phyloP scores from a whole-genome alignment of 1,140 invertebrate genomes.

The Hyposmocoma kahamanoa region DNA sequence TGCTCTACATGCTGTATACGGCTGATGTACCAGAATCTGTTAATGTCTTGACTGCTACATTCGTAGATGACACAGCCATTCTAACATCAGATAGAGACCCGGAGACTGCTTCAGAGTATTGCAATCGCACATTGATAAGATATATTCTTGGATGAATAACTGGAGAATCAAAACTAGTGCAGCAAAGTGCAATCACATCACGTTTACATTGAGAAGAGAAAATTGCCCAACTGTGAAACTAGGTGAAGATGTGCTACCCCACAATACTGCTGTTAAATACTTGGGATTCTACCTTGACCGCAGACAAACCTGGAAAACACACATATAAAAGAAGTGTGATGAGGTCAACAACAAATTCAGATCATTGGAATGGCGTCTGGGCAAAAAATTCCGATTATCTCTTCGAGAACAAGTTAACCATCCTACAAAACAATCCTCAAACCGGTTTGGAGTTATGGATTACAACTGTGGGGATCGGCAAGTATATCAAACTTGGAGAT shows the following conservation, averaged over 20 bases:
- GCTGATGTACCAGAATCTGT: not conserved
- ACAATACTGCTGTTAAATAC: not conserved
- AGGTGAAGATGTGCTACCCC: not conserved
- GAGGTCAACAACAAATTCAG: too few species aligned
- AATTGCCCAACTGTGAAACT: not conserved
- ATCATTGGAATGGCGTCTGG: too few species aligned
- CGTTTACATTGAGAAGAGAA: slow-evolving; percentile 1
- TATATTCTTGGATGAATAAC: not conserved
- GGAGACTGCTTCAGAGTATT: not conserved
- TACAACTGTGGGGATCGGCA: too few species aligned
- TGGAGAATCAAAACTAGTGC: slow-evolving; percentile 7
- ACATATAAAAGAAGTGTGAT: not conserved
- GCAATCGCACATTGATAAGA: not conserved
- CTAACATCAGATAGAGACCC: not conserved
- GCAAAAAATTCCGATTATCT: too few species aligned
- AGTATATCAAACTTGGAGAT: too few species aligned
- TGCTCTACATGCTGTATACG: slow-evolving; percentile 9
- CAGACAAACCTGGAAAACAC: not conserved
- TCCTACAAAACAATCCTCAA: too few species aligned
- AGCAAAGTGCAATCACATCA: not conserved
- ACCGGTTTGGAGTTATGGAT: too few species aligned
- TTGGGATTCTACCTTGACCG: too few species aligned
- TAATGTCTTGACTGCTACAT: not conserved
- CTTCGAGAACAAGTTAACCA: too few species aligned
- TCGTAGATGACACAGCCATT: not conserved